Percentiles rank a stretch among this genome's conserved stretches.
phyloP scores from a whole-genome alignment of 2,113 vertebrate genomes.

The Chamaetylas fuelleborni region DNA sequence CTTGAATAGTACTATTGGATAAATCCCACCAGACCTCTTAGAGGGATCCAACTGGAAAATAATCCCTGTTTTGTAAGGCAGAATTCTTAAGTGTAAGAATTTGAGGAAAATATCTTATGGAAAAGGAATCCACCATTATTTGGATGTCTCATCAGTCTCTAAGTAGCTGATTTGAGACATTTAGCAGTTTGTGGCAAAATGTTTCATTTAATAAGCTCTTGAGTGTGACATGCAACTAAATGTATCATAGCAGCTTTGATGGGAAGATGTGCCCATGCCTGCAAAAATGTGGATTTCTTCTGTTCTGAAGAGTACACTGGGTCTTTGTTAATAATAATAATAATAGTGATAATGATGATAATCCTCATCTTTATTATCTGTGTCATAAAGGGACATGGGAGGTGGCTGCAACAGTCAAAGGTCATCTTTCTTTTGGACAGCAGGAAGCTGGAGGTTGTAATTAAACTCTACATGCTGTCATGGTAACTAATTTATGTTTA shows the following conservation, averaged over 20 bases:
- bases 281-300: background rate
- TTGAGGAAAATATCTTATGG: background rate
- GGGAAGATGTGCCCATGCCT: background rate
- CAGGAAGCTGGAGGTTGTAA: background rate
- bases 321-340: background rate
- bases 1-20: background rate
- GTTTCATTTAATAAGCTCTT: background rate
- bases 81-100: background rate
- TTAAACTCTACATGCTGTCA: background rate
- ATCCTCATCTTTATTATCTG: background rate
- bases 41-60: background rate
- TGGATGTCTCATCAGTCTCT: background rate
- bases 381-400: background rate
- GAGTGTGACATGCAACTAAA: background rate
- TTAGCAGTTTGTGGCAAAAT: background rate
- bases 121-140: background rate
- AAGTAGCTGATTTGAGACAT: background rate
- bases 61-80: background rate
- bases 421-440: background rate
- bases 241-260: background rate
- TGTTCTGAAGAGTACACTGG: background rate
- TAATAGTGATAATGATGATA: background rate
- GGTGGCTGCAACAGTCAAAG: background rate
- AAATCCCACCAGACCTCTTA: background rate
- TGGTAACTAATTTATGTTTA: background rate